Evolutionary conservation across 2,888 invertebrate species (phyloP).

Genomic region (Lochmaea capreae): DNA sequence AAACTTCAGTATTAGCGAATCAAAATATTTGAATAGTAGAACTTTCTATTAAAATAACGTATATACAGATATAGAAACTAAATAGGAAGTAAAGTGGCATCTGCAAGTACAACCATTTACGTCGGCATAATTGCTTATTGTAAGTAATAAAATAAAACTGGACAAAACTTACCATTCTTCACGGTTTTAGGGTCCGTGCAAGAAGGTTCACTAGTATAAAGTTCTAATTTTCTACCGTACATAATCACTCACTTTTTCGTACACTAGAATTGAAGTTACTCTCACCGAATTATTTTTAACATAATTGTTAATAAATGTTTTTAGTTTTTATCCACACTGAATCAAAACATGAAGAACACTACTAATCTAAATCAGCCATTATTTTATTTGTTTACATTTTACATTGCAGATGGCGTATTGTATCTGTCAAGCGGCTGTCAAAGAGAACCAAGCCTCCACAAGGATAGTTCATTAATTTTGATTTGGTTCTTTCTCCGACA

Average conservation of each 20-base stretch:
- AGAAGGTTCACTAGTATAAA: conserved; percentile 76
- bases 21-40: background rate
- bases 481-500: too few relatives aligned
- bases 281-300: conserved; percentile 73
- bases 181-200: conserved; percentile 77
- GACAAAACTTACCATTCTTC: conserved; percentile 76
- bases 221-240: conserved; percentile 83
- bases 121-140: conserved; percentile 23
- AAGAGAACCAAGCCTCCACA: background rate
- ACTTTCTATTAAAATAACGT: background rate
- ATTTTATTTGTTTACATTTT: conserved; percentile 61
- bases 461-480: conserved; percentile 42
- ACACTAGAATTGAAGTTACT: conserved; percentile 65
- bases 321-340: conserved; percentile 55
- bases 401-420: conserved; percentile 59
- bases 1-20: background rate
- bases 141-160: conserved; percentile 30
- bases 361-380: conserved; percentile 64
- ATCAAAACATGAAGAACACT: conserved; percentile 60
- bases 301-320: conserved; percentile 61
- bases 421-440: conserved; percentile 14
- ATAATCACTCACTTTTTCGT: conserved; percentile 66
- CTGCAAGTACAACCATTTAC: conserved; percentile 10
- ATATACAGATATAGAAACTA: background rate
- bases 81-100: conserved; percentile 8